These are phyloP conservation scores for Drosophila macrospina DNA, from an alignment of 2,888 invertebrate species.

Conservation along the genomic window DNA sequence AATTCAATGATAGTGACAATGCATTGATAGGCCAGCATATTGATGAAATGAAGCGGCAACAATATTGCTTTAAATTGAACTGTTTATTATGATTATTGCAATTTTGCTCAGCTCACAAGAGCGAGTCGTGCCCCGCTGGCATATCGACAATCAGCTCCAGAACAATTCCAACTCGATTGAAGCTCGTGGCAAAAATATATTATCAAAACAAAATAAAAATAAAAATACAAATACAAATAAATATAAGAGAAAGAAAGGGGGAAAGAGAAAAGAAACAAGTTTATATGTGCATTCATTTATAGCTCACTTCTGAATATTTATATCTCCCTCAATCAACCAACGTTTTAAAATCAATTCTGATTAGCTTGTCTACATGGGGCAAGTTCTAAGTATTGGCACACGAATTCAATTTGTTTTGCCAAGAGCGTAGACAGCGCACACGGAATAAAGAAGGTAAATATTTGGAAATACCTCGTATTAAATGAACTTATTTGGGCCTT, in stretches of 20 bases:
- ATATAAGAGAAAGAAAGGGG: constrained; percentile 1
- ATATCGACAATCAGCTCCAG: constrained; percentile 17
- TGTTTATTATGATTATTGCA: constrained; percentile 28
- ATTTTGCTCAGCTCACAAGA: constrained; percentile 21
- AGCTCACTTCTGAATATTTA: constrained; percentile 16
- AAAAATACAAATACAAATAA: too few species aligned
- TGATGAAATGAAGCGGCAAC: constrained; percentile 13
- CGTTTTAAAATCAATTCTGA: not conserved
- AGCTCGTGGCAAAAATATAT: constrained; percentile 10
- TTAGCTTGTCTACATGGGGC: not conserved
- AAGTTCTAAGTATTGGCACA: not conserved
- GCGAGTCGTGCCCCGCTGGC: constrained; percentile 15
- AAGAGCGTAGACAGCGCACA: not conserved
- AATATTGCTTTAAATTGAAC: constrained; percentile 24
- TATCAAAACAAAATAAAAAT: not conserved
- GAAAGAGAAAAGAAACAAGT: constrained; percentile 3
- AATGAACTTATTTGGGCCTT: not conserved
- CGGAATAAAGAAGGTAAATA: not conserved
- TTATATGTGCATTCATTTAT: constrained; percentile 8
- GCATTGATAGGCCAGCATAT: not conserved
- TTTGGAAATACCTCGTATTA: not conserved
- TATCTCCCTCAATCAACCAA: not conserved
- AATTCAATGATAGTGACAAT: constrained; percentile 2
- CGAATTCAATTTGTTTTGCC: not conserved
- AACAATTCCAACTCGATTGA: constrained; percentile 10